Conservation (phyloP, 2,797 vertebrate species). For the Channallabes apus region DNA sequence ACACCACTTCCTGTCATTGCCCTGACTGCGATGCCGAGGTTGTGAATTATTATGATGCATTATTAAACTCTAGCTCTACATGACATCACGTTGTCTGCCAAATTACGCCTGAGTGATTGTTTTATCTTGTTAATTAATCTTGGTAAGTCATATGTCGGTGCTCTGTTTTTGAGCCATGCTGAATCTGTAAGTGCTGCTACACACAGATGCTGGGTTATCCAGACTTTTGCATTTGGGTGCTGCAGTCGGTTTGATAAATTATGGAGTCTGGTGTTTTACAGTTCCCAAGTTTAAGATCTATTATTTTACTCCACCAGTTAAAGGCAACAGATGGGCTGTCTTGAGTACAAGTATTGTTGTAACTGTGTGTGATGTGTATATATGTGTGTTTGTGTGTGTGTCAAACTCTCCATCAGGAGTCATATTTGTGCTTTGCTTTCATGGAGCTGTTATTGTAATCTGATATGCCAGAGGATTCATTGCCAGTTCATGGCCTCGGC, state of each 20-base stretch:
- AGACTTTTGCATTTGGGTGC: constrained; percentile 39
- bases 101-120: constrained; percentile 58
- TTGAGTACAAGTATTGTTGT: constrained; percentile 28
- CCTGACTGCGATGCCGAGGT: constrained; percentile 50
- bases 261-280: constrained; percentile 49
- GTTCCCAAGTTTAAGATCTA: constrained; percentile 45
- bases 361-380: constrained; percentile 21
- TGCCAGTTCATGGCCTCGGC: constrained; percentile 46
- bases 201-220: constrained; percentile 52
- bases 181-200: constrained; percentile 48
- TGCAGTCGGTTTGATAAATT: constrained; percentile 48
- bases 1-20: constrained; percentile 56
- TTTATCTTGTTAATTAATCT: constrained; percentile 60
- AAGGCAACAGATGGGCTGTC: constrained; percentile 43
- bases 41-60: constrained; percentile 63
- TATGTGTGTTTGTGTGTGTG: constrained; percentile 32
- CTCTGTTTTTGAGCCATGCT: constrained; percentile 52
- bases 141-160: constrained; percentile 54
- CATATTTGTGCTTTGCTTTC: constrained; percentile 49
- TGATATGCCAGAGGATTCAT: constrained; percentile 46
- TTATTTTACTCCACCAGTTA: constrained; percentile 46
- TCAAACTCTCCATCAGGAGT: constrained; percentile 52
- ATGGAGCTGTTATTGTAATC: constrained; percentile 54
- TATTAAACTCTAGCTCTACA: constrained; percentile 55
- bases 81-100: constrained; percentile 60